Percentiles rank a stretch among this genome's conserved stretches.
phyloP scores from a whole-genome alignment of 2,113 vertebrate genomes.

The Caranx melampygus region DNA sequence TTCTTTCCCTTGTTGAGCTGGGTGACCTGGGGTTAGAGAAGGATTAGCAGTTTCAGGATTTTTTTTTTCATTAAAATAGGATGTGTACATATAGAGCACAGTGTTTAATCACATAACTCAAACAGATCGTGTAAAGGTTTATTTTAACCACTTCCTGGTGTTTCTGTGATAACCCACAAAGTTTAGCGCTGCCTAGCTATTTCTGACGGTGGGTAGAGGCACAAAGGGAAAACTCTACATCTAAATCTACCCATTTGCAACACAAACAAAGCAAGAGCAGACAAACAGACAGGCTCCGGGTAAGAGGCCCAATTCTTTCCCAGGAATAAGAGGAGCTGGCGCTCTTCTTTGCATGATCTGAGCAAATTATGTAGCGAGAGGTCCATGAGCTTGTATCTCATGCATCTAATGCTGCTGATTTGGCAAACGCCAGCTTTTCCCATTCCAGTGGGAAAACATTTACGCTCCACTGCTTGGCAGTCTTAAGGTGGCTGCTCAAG shows the following conservation, averaged over 20 bases:
- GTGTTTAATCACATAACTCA: neutral
- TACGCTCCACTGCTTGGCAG: slow-evolving; percentile 75
- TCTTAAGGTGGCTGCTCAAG: slow-evolving; percentile 78
- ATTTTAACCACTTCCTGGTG: neutral
- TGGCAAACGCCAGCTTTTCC: slow-evolving; percentile 77
- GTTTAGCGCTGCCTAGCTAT: slow-evolving; percentile 1
- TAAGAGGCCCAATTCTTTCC: slow-evolving; percentile 35
- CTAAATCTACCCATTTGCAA: slow-evolving; percentile 19
- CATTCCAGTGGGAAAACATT: slow-evolving; percentile 80
- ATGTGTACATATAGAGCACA: neutral
- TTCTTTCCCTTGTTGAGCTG: slow-evolving; percentile 57
- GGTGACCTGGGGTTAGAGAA: slow-evolving; percentile 45
- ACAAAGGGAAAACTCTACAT: slow-evolving; percentile 9
- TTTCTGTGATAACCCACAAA: slow-evolving; percentile 8
- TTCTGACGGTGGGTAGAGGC: neutral
- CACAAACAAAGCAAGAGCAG: slow-evolving; percentile 26
- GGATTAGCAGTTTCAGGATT: slow-evolving; percentile 36
- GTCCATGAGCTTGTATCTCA: slow-evolving; percentile 66
- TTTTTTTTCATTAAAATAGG: slow-evolving; percentile 9
- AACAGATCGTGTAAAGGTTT: no score
- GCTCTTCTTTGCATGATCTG: slow-evolving; percentile 60
- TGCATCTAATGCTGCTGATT: slow-evolving; percentile 82
- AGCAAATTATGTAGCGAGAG: slow-evolving; percentile 72
- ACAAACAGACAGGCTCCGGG: slow-evolving; percentile 16
- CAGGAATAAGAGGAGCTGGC: slow-evolving; percentile 9